phyloP scores from a whole-genome alignment of 2,113 vertebrate genomes.

The Sinocyclocheilus grahami region DNA sequence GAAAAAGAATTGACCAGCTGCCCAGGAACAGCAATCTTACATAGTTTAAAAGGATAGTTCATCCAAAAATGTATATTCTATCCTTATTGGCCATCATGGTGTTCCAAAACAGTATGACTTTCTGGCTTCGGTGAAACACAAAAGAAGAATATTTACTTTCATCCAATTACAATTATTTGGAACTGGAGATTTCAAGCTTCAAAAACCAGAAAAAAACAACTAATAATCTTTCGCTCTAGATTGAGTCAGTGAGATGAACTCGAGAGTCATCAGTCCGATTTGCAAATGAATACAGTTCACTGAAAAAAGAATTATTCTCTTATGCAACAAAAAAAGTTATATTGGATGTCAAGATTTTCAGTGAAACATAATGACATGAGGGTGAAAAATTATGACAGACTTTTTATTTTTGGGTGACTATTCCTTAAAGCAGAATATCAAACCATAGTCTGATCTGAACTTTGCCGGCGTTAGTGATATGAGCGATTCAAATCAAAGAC shows the following conservation, averaged over 20 bases:
- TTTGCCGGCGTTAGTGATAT: neutral
- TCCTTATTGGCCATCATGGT: neutral
- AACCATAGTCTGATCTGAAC: conserved; percentile 16
- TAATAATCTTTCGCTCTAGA: neutral
- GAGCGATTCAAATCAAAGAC: neutral
- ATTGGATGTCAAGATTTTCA: neutral
- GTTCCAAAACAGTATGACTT: neutral
- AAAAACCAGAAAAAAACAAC: neutral
- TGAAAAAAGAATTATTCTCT: neutral
- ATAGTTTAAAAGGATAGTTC: neutral
- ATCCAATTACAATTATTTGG: neutral
- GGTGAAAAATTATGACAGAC: neutral
- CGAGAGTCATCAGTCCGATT: neutral
- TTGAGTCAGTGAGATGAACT: neutral
- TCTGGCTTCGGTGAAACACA: neutral
- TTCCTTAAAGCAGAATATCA: neutral
- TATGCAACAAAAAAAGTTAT: neutral
- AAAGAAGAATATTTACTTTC: neutral
- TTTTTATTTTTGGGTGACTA: conserved; percentile 3
- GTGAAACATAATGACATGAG: neutral
- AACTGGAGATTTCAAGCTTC: neutral
- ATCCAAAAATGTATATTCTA: neutral
- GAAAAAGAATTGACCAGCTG: neutral
- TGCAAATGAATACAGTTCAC: neutral
- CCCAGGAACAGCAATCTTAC: neutral